Conservation (phyloP, 2,113 vertebrate genomes). For the Oreochromis tanganicae region DNA sequence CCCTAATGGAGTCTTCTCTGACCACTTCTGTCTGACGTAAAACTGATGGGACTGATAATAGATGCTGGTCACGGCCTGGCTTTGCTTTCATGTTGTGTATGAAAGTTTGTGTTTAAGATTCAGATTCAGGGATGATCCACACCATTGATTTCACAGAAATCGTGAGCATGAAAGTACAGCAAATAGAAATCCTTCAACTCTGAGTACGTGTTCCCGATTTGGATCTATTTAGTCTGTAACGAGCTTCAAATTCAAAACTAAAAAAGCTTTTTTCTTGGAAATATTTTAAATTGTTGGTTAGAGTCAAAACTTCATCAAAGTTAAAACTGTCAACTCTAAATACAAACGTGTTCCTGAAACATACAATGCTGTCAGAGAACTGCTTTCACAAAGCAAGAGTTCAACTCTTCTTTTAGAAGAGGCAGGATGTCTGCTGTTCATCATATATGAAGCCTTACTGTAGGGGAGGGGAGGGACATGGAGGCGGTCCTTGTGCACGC, state of each 20-base stretch:
- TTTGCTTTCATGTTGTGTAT: not conserved
- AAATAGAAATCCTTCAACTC: not conserved
- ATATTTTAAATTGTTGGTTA: not conserved
- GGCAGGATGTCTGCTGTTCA: not conserved
- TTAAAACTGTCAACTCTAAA: not conserved
- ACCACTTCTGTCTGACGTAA: not conserved
- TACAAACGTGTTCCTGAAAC: not conserved
- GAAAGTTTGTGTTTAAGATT: not conserved
- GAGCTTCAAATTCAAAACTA: not conserved
- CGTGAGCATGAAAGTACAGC: not conserved
- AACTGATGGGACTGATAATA: not conserved
- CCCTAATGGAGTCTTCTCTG: not conserved
- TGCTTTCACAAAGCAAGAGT: not conserved
- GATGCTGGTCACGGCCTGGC: not conserved
- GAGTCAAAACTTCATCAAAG: not conserved
- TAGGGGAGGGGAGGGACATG: not conserved
- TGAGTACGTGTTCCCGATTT: not conserved
- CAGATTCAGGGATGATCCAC: not conserved
- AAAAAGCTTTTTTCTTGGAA: not conserved
- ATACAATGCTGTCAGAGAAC: not conserved
- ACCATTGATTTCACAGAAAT: not conserved
- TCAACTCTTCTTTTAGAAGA: not conserved
- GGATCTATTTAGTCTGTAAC: not conserved
- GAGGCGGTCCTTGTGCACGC: not conserved
- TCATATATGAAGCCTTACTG: not conserved